These are phyloP conservation scores for Cryptocheilus praepositus DNA, from an alignment of 2,888 invertebrate species.

Conservation along the genomic window DNA sequence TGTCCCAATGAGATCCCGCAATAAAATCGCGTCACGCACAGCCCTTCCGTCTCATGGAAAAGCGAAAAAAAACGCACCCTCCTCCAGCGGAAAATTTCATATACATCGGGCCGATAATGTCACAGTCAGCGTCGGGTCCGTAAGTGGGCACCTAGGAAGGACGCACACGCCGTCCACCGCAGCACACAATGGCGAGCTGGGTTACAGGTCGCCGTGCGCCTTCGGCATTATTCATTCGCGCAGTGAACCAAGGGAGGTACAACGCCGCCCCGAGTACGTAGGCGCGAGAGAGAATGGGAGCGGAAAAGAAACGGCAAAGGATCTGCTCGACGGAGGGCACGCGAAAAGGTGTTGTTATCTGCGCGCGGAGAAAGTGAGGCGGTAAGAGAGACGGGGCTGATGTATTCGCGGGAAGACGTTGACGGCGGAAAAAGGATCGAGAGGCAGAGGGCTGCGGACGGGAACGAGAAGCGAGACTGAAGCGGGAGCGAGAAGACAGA, in stretches of 20 bases:
- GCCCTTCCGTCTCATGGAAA: too few species aligned
- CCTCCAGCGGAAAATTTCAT: conserved; percentile 17
- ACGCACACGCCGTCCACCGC: conserved; percentile 8
- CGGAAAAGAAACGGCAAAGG: neutral
- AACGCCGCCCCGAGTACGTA: conserved; percentile 19
- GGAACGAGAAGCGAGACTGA: conserved; percentile 9
- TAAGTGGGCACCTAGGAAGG: conserved; percentile 30
- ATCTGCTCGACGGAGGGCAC: neutral
- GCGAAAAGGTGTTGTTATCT: neutral
- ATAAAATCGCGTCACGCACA: too few species aligned
- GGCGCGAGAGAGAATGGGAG: conserved; percentile 3
- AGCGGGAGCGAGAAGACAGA: neutral
- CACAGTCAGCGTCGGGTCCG: conserved; percentile 10
- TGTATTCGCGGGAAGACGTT: too few species aligned
- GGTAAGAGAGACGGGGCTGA: neutral
- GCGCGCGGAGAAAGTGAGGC: neutral
- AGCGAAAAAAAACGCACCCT: neutral
- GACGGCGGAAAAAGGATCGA: neutral
- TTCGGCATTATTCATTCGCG: conserved; percentile 50
- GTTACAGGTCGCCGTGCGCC: conserved; percentile 28
- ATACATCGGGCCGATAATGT: conserved; percentile 15
- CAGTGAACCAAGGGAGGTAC: conserved; percentile 36
- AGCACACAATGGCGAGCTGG: conserved; percentile 2
- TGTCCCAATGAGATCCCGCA: too few species aligned
- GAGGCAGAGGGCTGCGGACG: too few species aligned